Evolutionary conservation across 2,113 vertebrate species (phyloP).

Genomic region (Corythaixoides concolor): DNA sequence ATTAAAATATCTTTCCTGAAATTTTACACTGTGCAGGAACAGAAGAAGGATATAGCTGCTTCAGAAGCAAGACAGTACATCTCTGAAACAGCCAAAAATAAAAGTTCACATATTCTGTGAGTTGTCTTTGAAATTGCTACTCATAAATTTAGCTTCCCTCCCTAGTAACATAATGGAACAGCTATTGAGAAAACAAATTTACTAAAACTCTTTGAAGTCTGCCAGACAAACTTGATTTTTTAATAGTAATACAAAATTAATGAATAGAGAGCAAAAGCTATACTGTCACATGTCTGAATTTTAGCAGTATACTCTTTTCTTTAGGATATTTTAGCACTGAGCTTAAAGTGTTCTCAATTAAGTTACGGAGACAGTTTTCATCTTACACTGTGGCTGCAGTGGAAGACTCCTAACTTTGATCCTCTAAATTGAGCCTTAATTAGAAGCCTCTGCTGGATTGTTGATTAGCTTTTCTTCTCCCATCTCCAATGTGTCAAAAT

Average conservation of each 20-base stretch:
- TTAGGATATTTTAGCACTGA: background rate
- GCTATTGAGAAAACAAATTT: conserved; percentile 30
- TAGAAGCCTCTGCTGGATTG: conserved; percentile 7
- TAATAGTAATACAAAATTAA: conserved; percentile 35
- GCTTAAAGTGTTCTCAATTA: background rate
- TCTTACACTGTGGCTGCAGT: background rate
- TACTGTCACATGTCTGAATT: background rate
- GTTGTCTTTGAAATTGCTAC: conserved; percentile 10
- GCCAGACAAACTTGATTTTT: conserved; percentile 3
- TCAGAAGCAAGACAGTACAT: background rate
- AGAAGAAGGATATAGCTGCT: background rate
- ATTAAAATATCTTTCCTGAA: background rate
- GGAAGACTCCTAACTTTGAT: background rate
- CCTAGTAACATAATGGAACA: conserved; percentile 12
- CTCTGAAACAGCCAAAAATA: background rate
- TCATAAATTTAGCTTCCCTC: conserved; percentile 44
- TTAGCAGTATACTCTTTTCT: background rate
- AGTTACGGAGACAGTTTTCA: background rate
- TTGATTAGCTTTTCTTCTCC: conserved; percentile 37
- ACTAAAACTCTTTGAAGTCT: conserved; percentile 20
- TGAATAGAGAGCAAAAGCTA: conserved; percentile 1
- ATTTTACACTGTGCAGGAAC: background rate
- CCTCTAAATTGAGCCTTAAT: conserved; percentile 31
- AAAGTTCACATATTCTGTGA: background rate
- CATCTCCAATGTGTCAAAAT: conserved; percentile 39